phyloP scores from a whole-genome alignment of 2,113 vertebrate genomes.

The Pteropus alecto region DNA sequence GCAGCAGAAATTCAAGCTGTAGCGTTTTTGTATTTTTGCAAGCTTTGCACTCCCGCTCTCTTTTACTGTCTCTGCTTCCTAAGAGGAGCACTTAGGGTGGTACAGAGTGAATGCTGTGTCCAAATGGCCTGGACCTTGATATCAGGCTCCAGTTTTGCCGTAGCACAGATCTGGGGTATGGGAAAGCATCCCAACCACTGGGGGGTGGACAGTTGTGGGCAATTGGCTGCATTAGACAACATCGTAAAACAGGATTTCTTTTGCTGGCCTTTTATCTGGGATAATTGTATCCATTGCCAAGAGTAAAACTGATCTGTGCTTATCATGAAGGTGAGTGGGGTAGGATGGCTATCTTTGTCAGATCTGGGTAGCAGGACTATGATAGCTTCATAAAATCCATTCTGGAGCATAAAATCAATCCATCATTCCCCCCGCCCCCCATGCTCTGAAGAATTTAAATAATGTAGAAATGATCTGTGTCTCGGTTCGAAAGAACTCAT shows the following conservation, averaged over 20 bases:
- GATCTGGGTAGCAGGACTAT: not conserved
- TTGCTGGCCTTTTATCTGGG: not conserved
- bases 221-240: not conserved
- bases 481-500: not conserved
- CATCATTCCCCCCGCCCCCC: not conserved
- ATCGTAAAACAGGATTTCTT: fast-evolving
- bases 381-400: not conserved
- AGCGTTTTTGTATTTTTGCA: not conserved
- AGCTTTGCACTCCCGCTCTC: not conserved
- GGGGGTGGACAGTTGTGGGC: not conserved
- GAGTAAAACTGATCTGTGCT: not conserved
- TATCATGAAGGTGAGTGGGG: not conserved
- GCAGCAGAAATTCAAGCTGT: not conserved
- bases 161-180: not conserved
- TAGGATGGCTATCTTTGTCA: not conserved
- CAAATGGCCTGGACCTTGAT: not conserved
- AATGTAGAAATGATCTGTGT: not conserved
- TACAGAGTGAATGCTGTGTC: not conserved
- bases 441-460: not conserved
- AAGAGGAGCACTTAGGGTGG: not conserved
- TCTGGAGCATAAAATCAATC: not conserved
- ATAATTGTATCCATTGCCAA: not conserved
- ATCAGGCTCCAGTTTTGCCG: not conserved
- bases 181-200: not conserved
- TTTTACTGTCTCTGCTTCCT: not conserved